phyloP scores from a whole-genome alignment of 1,140 invertebrate species.

The Pseudomyrmex sp. region DNA sequence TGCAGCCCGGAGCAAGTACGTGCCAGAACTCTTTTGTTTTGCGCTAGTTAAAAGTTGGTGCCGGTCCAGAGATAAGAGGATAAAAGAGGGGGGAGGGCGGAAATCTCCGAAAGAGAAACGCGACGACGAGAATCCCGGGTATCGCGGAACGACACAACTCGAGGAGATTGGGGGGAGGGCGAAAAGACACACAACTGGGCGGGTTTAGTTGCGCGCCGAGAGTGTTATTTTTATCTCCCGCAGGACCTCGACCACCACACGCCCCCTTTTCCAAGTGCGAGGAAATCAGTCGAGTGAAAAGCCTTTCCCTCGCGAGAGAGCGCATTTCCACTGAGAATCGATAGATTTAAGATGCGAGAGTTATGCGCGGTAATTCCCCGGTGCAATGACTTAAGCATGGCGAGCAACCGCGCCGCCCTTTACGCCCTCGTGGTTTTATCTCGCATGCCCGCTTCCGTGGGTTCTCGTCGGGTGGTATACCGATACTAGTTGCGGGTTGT shows the following conservation, averaged over 20 bases:
- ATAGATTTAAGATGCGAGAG: slow-evolving; percentile 70
- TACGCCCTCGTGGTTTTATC: slow-evolving; percentile 41
- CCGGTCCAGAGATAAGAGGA: slow-evolving; percentile 68
- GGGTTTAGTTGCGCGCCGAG: slow-evolving; percentile 28
- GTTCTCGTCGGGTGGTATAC: not conserved
- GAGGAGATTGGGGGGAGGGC: not conserved
- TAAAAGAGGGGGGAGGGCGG: slow-evolving; percentile 14
- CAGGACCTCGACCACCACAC: not conserved
- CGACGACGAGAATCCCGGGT: slow-evolving; percentile 11
- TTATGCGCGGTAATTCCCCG: slow-evolving; percentile 57
- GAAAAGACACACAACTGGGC: no score
- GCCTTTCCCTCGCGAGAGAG: slow-evolving; percentile 40
- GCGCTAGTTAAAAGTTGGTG: slow-evolving; percentile 73
- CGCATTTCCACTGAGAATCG: slow-evolving; percentile 55
- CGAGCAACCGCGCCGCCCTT: slow-evolving; percentile 38
- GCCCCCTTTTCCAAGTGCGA: not conserved
- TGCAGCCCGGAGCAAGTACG: slow-evolving; percentile 63
- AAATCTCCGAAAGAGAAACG: not conserved
- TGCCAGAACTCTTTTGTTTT: slow-evolving; percentile 69
- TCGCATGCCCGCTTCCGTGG: not conserved
- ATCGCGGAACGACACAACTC: slow-evolving; percentile 18
- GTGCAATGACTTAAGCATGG: slow-evolving; percentile 39
- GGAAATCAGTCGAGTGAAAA: slow-evolving; percentile 2
- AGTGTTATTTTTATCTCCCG: slow-evolving; percentile 57
- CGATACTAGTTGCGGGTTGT: not conserved